A percentile compares a stretch with the other conserved stretches of the same genome.
These are phyloP conservation scores for Drosophila kepulauana DNA, from an alignment of 1,140 invertebrate genomes.

Conservation along the genomic window DNA sequence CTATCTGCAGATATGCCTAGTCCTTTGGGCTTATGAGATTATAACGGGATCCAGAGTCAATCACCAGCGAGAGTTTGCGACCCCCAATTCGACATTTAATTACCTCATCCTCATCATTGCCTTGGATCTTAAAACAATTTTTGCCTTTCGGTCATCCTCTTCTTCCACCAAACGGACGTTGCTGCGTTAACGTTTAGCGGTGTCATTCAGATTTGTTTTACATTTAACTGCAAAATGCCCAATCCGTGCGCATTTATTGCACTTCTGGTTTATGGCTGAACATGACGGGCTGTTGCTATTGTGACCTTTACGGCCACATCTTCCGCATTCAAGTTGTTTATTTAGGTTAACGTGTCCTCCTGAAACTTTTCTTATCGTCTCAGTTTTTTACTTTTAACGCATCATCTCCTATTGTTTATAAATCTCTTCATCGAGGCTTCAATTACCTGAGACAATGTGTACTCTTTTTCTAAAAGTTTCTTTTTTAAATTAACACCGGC, in stretches of 20 bases:
- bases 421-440: conserved; percentile 15
- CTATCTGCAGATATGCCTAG: neutral
- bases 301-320: conserved; percentile 5
- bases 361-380: neutral
- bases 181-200: conserved; percentile 1
- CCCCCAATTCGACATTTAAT: conserved; percentile 1
- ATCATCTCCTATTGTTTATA: conserved; percentile 1
- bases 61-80: neutral
- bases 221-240: neutral
- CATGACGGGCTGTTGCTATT: neutral
- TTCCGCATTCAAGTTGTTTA: neutral
- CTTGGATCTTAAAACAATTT: conserved; percentile 2
- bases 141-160: no score
- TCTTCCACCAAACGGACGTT: no score
- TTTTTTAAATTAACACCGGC: no score
- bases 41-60: neutral
- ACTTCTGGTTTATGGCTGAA: conserved; percentile 6
- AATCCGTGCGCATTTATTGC: conserved; percentile 4
- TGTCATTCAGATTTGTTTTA: conserved; percentile 1
- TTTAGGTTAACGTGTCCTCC: neutral
- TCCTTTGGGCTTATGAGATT: neutral
- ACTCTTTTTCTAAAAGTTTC: no score
- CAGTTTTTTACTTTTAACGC: neutral
- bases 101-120: neutral
- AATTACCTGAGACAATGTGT: no score